phyloP scores from a whole-genome alignment of 1,140 invertebrate genomes.

The Hyposmocoma kahamanoa region DNA sequence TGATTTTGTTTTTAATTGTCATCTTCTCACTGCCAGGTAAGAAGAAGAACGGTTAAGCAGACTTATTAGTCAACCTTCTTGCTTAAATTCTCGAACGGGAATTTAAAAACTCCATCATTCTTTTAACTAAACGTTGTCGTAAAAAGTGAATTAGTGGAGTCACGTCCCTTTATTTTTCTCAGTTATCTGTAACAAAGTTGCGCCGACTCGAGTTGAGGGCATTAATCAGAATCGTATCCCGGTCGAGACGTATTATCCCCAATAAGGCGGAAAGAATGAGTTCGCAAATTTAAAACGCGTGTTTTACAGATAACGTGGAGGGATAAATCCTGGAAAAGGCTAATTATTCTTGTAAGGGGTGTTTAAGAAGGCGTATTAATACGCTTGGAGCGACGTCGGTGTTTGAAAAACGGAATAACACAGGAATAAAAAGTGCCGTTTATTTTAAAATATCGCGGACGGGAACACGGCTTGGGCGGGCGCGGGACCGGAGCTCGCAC shows the following conservation, averaged over 20 bases:
- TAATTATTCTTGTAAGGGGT: conserved; percentile 72
- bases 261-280: conserved; percentile 69
- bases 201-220: conserved; percentile 51
- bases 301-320: conserved; percentile 58
- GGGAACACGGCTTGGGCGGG: conserved; percentile 56
- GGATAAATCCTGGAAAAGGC: conserved; percentile 62
- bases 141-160: conserved; percentile 63
- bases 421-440: conserved; percentile 53
- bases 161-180: conserved; percentile 65
- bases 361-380: conserved; percentile 63
- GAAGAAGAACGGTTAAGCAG: not conserved
- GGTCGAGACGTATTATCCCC: conserved; percentile 66
- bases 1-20: not conserved
- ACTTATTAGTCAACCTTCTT: not conserved
- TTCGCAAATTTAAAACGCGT: conserved; percentile 69
- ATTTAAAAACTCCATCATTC: conserved; percentile 17
- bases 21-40: not conserved
- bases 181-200: conserved; percentile 66
- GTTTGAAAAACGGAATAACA: conserved; percentile 60
- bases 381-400: conserved; percentile 35
- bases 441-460: conserved; percentile 50
- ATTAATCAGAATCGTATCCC: conserved; percentile 68
- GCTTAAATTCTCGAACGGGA: not conserved
- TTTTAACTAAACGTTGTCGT: conserved; percentile 32
- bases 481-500: conserved; percentile 11